Evolutionary conservation across 92 coral and sea anemone species (phyloP).

Genomic region (Epizoanthus ramosus): DNA sequence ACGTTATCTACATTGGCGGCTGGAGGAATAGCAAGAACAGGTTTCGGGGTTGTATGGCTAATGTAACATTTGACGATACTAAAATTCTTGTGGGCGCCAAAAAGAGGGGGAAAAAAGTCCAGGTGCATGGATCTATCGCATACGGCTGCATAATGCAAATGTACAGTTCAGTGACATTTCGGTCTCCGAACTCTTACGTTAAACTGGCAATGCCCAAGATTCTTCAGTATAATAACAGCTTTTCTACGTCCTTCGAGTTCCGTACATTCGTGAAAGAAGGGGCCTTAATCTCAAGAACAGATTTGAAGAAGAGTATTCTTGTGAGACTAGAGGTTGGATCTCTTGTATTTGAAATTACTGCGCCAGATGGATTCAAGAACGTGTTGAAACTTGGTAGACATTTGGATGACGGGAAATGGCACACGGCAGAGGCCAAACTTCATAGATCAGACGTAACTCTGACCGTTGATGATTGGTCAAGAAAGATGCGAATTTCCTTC

Average conservation of each 20-base stretch:
- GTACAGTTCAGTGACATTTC: slow-evolving; percentile 64
- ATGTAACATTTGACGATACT: slow-evolving; percentile 67
- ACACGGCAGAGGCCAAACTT: slow-evolving; percentile 72
- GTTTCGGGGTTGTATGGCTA: slow-evolving; percentile 77
- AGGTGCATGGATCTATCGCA: slow-evolving; percentile 47
- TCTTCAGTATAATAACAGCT: slow-evolving; percentile 58
- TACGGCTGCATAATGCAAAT: slow-evolving; percentile 65
- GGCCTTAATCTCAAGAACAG: slow-evolving; percentile 68
- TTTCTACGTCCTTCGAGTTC: slow-evolving; percentile 79
- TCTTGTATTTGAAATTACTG: slow-evolving; percentile 60
- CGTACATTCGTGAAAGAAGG: slow-evolving; percentile 77
- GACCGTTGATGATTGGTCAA: slow-evolving; percentile 47
- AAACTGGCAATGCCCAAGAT: slow-evolving; percentile 56
- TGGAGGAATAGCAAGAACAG: slow-evolving; percentile 2
- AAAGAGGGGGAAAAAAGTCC: slow-evolving; percentile 13
- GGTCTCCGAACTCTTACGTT: slow-evolving; percentile 62
- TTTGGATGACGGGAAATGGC: slow-evolving; percentile 93
- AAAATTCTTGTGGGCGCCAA: slow-evolving; percentile 51
- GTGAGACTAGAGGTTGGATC: slow-evolving; percentile 69
- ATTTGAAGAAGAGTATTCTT: slow-evolving; percentile 55
- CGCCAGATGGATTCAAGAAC: slow-evolving; percentile 66
- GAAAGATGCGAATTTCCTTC: slow-evolving; percentile 3
- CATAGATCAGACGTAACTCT: slow-evolving; percentile 5
- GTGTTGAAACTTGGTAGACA: slow-evolving; percentile 52
- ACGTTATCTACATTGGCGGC: slow-evolving; percentile 70